Evolutionary conservation across 1,140 invertebrate species (phyloP), one percentile per base, ranked within the genome.

Genomic region (Nasonia vitripennis): DNA sequence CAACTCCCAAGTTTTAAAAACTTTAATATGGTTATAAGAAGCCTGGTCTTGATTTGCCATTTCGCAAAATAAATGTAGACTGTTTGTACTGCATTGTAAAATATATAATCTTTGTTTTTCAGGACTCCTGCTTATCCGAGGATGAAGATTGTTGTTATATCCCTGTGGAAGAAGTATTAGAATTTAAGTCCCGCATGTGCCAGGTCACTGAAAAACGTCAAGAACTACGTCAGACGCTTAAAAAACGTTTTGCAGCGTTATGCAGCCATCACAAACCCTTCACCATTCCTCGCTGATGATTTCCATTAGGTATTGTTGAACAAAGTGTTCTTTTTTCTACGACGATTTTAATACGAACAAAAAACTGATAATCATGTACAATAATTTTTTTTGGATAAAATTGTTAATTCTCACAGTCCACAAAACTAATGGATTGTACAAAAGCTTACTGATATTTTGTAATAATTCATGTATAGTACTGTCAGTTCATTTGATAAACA

Each of bases 101-200:
- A 27, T 17, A 31, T 70, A 31, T 80, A 62, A 6, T 62, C 71
- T 70, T 27, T 0, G 1, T 51, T 70, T 91, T 89, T 62, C 85
- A 95, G 95, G 94, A 95, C 89, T 95, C 94, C 20, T 91, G 93
- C 92, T 95, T 95, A 88, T 96, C 96, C 85, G 97, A 97, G 87
- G 96, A 97, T 87, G 95, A 96, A 88, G 95, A 95, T 86, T 93
- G 95, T 88, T 96, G 95, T 94, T 96, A 96, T 94, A 98, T 98
- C 94, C 97, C 97, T 79, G 95, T 96, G 87, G 97, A 98, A 93
- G 97, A 98, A 92, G 96, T 98, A 73, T 93, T 96, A 92, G 95
- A 95, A 92, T 97, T 97, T 90, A 96, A 96, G 93, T 96, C 96
- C 55, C 95, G 96, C 88, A 95, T 96, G 91, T 93, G 92, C 87